These are phyloP conservation scores for Ptychobarbus kaznakovi DNA, from an alignment of 2,797 vertebrate species.

Conservation along the genomic window DNA sequence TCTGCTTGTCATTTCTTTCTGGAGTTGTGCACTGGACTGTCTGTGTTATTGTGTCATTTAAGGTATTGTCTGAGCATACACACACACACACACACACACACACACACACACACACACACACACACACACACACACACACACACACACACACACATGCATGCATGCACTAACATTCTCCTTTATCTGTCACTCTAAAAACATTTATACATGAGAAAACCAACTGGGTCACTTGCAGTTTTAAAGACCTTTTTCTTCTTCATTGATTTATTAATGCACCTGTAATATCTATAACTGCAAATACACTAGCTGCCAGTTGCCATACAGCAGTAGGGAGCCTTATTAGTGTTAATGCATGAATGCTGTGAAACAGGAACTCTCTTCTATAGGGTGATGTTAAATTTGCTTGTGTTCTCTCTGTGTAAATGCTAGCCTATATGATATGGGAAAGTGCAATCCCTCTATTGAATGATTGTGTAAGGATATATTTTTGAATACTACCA, in stretches of 20 bases:
- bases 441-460: background rate
- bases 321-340: conserved; percentile 52
- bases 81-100: background rate
- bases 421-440: background rate
- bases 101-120: background rate
- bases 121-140: background rate
- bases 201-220: conserved; percentile 53
- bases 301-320: conserved; percentile 42
- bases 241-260: conserved; percentile 44
- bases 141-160: background rate
- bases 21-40: conserved; percentile 34
- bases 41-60: conserved; percentile 33
- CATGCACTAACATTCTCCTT: conserved; percentile 23
- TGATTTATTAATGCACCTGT: conserved; percentile 62
- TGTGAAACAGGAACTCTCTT: conserved; percentile 46
- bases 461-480: background rate
- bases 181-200: conserved; percentile 35
- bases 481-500: background rate
- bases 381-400: conserved; percentile 28
- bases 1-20: conserved; percentile 54
- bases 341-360: conserved; percentile 55
- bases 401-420: conserved; percentile 3
- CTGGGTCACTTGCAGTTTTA: conserved; percentile 59
- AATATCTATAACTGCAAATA: conserved; percentile 55
- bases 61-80: conserved; percentile 26